phyloP scores from a whole-genome alignment of 2,888 invertebrate species.

The Euplexia lucipara region DNA sequence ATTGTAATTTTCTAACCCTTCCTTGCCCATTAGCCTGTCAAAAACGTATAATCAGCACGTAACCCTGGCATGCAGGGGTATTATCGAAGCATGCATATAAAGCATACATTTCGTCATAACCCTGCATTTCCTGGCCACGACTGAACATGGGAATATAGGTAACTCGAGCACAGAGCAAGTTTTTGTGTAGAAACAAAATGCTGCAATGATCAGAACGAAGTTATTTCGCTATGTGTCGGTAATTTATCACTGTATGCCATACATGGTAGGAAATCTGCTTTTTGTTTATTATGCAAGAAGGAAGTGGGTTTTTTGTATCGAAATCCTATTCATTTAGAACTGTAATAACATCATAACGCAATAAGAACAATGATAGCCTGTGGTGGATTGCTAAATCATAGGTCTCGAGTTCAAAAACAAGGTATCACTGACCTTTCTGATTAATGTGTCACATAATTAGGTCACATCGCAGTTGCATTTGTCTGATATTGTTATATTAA shows the following conservation, averaged over 20 bases:
- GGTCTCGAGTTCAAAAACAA: too few relatives aligned
- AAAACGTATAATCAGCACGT: conserved; percentile 45
- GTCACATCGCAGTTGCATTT: too few relatives aligned
- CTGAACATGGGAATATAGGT: conserved; percentile 33
- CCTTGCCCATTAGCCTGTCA: conserved; percentile 58
- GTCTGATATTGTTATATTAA: too few relatives aligned
- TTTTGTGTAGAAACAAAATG: conserved; percentile 33
- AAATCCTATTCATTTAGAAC: not conserved
- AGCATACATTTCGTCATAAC: conserved; percentile 49
- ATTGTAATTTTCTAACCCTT: conserved; percentile 47
- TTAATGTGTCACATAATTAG: too few relatives aligned
- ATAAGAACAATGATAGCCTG: too few relatives aligned
- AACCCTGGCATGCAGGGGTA: conserved; percentile 26
- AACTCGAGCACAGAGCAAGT: conserved; percentile 51
- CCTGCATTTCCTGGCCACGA: conserved; percentile 61
- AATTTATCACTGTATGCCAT: conserved; percentile 34
- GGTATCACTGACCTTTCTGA: too few relatives aligned
- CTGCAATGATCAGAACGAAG: conserved; percentile 24
- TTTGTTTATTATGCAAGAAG: conserved; percentile 16
- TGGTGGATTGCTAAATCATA: too few relatives aligned
- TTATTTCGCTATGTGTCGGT: conserved; percentile 25
- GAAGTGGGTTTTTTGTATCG: conserved; percentile 10
- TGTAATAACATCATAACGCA: not conserved
- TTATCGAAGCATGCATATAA: conserved; percentile 46
- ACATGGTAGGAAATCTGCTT: conserved; percentile 18